These are phyloP conservation scores for Syngnathoides biaculeatus DNA, from an alignment of 2,113 vertebrate genomes.

Conservation along the genomic window DNA sequence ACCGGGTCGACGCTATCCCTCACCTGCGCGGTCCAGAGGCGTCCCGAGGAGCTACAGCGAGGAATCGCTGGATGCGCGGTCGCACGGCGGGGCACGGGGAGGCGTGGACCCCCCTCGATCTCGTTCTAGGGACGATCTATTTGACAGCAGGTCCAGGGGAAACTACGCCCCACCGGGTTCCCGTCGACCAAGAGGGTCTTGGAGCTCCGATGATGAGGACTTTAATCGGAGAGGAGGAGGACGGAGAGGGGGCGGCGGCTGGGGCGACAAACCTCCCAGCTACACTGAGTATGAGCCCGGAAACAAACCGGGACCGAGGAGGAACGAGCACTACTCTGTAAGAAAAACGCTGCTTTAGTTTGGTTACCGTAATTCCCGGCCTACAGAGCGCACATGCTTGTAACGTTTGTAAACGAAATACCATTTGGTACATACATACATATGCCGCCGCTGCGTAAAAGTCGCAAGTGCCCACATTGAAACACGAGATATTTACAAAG, in stretches of 20 bases:
- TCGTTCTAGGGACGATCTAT: constrained; percentile 68
- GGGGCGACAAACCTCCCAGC: constrained; percentile 83
- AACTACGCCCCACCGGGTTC: constrained; percentile 75
- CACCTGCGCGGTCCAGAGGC: constrained; percentile 48
- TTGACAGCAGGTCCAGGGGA: constrained; percentile 55
- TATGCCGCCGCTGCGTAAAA: too few species aligned
- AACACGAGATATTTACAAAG: too few species aligned
- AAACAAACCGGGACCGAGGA: constrained; percentile 61
- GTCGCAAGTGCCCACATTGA: too few species aligned
- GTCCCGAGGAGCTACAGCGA: constrained; percentile 77
- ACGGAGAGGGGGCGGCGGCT: constrained; percentile 65
- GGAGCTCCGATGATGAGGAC: constrained; percentile 84
- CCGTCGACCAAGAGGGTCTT: constrained; percentile 64
- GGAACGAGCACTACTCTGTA: constrained; percentile 63
- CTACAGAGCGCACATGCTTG: too few species aligned
- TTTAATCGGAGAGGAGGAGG: constrained; percentile 51
- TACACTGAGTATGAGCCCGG: constrained; percentile 78
- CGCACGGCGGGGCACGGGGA: constrained; percentile 24
- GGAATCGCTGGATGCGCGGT: constrained; percentile 63
- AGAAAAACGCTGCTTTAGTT: constrained; percentile 55
- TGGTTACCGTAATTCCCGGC: too few species aligned
- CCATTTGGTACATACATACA: too few species aligned
- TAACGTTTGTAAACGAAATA: too few species aligned
- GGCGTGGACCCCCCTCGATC: constrained; percentile 58
- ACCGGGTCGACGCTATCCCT: constrained; percentile 53